Evolutionary conservation across 2,888 invertebrate genomes (phyloP).

Genomic region (Caenorhabditis drosophilae): DNA sequence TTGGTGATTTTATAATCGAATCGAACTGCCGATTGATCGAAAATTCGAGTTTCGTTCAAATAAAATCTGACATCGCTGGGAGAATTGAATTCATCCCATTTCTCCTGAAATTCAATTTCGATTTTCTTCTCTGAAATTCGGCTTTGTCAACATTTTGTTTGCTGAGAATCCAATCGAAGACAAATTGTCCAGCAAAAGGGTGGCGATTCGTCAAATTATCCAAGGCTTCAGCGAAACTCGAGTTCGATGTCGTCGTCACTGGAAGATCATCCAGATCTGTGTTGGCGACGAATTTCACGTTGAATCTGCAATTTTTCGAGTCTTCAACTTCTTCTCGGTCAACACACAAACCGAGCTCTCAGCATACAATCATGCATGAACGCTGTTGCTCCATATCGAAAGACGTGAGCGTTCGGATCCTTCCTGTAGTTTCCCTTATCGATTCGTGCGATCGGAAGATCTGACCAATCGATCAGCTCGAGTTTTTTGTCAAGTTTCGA

Average conservation of each 20-base stretch:
- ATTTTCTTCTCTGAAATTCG: not conserved
- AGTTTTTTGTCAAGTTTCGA: slow-evolving; percentile 10
- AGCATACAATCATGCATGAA: slow-evolving; percentile 30
- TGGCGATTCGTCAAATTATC: slow-evolving; percentile 3
- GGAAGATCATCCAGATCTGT: slow-evolving; percentile 27
- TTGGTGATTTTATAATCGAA: slow-evolving; percentile 18
- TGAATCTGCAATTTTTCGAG: slow-evolving; percentile 7
- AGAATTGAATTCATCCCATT: slow-evolving; percentile 8
- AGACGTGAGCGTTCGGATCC: slow-evolving; percentile 17
- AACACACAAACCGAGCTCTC: slow-evolving; percentile 6
- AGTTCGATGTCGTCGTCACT: slow-evolving; percentile 4
- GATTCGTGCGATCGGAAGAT: slow-evolving; percentile 10
- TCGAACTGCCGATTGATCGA: not conserved
- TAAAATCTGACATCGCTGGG: slow-evolving; percentile 4
- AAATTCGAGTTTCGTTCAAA: slow-evolving; percentile 1
- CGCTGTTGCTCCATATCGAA: slow-evolving; percentile 17
- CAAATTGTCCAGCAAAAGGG: slow-evolving; percentile 10
- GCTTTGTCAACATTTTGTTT: slow-evolving; percentile 6
- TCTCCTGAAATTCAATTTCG: slow-evolving; percentile 1
- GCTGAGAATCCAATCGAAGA: slow-evolving; percentile 8
- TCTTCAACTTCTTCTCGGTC: not conserved
- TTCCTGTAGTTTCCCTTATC: slow-evolving; percentile 8
- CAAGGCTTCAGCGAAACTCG: slow-evolving; percentile 1
- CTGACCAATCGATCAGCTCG: slow-evolving; percentile 30
- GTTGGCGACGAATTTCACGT: slow-evolving; percentile 26